phyloP scores from a whole-genome alignment of 2,888 invertebrate species.

The Minunthozetes semirufus region DNA sequence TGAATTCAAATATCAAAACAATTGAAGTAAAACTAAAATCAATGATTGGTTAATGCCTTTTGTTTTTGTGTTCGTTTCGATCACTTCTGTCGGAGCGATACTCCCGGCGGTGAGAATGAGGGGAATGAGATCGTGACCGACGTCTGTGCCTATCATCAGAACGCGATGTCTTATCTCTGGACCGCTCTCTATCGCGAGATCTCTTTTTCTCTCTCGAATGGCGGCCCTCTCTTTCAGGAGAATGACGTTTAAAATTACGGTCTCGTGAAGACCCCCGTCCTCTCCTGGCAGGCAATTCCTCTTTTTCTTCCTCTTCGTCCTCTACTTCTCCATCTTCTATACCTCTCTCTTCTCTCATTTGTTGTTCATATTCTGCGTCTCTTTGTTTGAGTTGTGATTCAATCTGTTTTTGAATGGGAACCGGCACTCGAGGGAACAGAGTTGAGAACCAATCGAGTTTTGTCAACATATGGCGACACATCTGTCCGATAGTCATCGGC shows the following conservation, averaged over 20 bases:
- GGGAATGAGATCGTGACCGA: not conserved
- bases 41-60: not conserved
- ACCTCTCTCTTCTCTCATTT: constrained; percentile 10
- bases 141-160: constrained; percentile 12
- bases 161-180: not conserved
- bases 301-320: not conserved
- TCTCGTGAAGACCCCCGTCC: not conserved
- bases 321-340: constrained; percentile 19
- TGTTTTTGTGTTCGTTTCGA: not conserved
- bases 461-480: constrained; percentile 82
- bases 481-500: constrained; percentile 80
- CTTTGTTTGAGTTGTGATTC: constrained; percentile 59
- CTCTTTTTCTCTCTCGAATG: not conserved
- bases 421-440: constrained; percentile 95
- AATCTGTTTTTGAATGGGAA: constrained; percentile 86
- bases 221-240: not conserved
- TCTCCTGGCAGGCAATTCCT: not conserved
- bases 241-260: not conserved
- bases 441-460: constrained; percentile 99
- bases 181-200: not conserved
- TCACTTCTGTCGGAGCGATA: not conserved
- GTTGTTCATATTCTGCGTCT: constrained; percentile 27
- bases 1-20: not conserved
- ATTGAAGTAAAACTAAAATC: not conserved
- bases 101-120: not conserved